Percentiles rank a stretch among this genome's conserved stretches.
Conservation (phyloP, 2,888 invertebrate species). For the Acleris literana region DNA sequence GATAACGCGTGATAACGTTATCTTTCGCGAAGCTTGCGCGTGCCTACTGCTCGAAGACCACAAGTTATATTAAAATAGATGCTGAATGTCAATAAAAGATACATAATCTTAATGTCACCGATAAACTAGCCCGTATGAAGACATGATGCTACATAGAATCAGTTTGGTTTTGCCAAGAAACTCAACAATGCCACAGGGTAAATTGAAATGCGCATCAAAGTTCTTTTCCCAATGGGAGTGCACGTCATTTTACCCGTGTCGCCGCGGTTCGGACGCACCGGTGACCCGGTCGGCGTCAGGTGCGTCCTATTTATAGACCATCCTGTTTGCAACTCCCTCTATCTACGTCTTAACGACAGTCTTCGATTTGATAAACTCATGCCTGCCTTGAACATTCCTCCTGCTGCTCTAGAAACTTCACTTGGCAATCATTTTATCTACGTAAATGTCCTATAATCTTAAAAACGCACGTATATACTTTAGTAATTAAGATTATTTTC, state of each 20-base stretch:
- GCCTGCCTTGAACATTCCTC: constrained; percentile 26
- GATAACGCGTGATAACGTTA: constrained; percentile 33
- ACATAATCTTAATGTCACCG: no score
- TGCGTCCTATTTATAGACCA: constrained; percentile 47
- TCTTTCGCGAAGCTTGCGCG: not conserved
- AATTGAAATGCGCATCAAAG: constrained; percentile 10
- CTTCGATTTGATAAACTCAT: constrained; percentile 35
- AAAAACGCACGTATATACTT: not conserved
- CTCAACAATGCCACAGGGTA: not conserved
- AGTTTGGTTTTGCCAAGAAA: no score
- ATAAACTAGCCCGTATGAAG: no score
- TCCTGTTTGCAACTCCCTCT: constrained; percentile 39
- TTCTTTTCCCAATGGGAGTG: constrained; percentile 12
- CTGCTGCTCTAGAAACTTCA: constrained; percentile 23
- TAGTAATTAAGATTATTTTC: no score
- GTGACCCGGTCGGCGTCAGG: constrained; percentile 49
- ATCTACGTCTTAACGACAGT: constrained; percentile 24
- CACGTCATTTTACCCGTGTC: not conserved
- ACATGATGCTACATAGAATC: no score
- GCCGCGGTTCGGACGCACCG: constrained; percentile 24
- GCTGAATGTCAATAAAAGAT: no score
- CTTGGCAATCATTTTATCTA: not conserved
- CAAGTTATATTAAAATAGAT: no score
- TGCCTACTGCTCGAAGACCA: not conserved
- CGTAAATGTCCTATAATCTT: no score